Evolutionary conservation across 2,113 vertebrate genomes (phyloP).

Genomic region (Brienomyrus brachyistius): DNA sequence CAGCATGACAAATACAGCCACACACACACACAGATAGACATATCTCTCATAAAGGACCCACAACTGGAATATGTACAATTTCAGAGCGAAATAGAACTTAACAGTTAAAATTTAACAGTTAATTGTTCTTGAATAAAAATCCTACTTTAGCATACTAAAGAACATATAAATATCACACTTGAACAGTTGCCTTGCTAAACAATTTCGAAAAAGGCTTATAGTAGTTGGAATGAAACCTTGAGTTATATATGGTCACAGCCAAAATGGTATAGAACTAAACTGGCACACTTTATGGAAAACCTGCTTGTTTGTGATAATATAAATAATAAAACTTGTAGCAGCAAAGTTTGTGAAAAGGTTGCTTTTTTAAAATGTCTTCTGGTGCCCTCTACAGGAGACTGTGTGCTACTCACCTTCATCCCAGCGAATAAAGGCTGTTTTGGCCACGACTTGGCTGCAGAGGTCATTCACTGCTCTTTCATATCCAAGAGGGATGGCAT

Average conservation of each 20-base stretch:
- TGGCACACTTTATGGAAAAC: not conserved
- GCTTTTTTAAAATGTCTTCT: conserved; percentile 45
- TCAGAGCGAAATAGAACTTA: not conserved
- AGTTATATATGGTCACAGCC: not conserved
- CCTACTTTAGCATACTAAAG: not conserved
- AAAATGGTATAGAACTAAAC: not conserved
- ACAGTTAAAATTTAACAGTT: not conserved
- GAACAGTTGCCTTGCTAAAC: not conserved
- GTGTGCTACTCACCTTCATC: conserved; percentile 58
- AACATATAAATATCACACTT: not conserved
- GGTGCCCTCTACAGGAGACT: conserved; percentile 48
- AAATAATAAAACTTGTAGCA: not conserved
- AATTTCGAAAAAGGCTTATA: not conserved
- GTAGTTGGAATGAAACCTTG: not conserved
- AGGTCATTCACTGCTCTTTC: conserved; percentile 48
- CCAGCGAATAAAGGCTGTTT: conserved; percentile 53
- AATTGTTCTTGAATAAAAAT: not conserved
- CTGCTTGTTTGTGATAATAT: not conserved
- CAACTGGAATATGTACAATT: not conserved
- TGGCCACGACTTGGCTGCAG: conserved; percentile 40
- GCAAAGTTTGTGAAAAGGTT: no score
- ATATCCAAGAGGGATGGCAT: conserved; percentile 45
- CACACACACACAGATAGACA: not conserved
- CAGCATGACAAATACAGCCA: not conserved
- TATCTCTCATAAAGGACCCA: not conserved